Evolutionary conservation across 2,113 vertebrate genomes (phyloP), one percentile per base, ranked within the genome.

Genomic region (Nicator chloris): DNA sequence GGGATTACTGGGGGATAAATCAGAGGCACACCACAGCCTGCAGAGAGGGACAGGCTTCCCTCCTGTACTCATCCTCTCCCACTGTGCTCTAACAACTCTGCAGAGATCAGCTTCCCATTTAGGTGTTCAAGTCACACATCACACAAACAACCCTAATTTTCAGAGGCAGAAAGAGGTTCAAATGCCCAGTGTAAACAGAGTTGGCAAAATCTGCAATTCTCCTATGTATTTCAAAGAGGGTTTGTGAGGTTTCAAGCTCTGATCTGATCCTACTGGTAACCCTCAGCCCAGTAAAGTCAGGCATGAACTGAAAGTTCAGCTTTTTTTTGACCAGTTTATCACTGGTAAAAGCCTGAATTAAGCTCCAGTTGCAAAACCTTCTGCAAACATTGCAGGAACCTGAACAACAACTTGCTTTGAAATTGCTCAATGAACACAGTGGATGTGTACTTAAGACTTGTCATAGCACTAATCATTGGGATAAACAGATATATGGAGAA

Each of bases 341-440:
- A 51, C 75, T 45, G 50, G 57, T 71, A 91, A 90, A 94, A 94
- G 13, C 66, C 51, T 71, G 61, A 66, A 93, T 81, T 79, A 88
- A 91, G 92, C 60, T 90, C 40, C 35, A 53, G 73, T 95, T 96
- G 92, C 92, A 90, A 95, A 94, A 95, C 45, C 37, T 72, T 72
- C 72, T 71, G 71, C 66, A 86, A 56, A 28, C 65, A 51, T 21
- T 86, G 86, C 83, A 89, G 53, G 64, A 95, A 83, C 80, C 70
- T 87, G 73, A 93, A 86, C 40, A 94, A 66, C 86, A 86, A 54
- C 76, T 79, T 60, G 69, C 42, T 80, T 81, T 63, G 66, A 42
- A 87, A 90, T 93, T 95, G 78, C 93, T 86, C 90, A 94, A 86
- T 30, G 33, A 40, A 72, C 59, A 68, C 44, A 70, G n/a, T 13